Conservation (phyloP, 2,113 vertebrate genomes). For the Neodontobutis hainanensis region DNA sequence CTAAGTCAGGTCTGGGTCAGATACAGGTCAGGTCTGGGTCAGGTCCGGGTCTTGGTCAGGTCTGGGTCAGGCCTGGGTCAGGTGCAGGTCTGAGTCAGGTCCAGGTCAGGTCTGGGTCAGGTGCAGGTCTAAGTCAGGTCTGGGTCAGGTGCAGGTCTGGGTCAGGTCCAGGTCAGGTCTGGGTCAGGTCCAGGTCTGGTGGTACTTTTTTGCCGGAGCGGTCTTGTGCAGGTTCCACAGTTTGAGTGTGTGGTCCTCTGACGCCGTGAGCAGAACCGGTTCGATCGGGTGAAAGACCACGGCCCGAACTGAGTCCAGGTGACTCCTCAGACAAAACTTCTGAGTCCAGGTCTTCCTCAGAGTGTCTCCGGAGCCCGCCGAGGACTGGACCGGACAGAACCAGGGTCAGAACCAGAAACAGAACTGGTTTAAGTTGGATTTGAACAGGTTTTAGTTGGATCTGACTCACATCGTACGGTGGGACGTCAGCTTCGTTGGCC, state of each 20-base stretch:
- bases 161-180: no score
- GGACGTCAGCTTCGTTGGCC: conserved; percentile 91
- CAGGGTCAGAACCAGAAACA: not conserved
- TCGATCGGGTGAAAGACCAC: conserved; percentile 93
- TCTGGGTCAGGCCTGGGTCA: no score
- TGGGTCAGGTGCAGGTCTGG: no score
- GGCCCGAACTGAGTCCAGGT: conserved; percentile 92
- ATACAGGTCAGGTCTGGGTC: no score
- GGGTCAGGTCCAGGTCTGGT: no score
- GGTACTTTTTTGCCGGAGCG: conserved; percentile 92
- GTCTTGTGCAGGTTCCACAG: conserved; percentile 99
- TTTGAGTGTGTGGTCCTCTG: conserved; percentile 96
- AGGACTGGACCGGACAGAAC: conserved; percentile 76
- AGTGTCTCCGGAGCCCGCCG: conserved; percentile 87
- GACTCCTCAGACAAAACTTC: conserved; percentile 94
- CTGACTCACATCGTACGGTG: conserved; percentile 88
- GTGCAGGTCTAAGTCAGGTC: no score
- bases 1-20: no score
- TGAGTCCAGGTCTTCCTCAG: conserved; percentile 95
- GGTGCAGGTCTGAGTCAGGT: no score
- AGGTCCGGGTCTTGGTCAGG: no score
- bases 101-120: no score
- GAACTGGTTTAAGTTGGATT: not conserved
- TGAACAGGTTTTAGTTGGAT: not conserved
- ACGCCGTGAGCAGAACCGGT: conserved; percentile 94